Base-by-base conservation (phyloP, 2,888 invertebrate species). In the Prosopocoilus inquinatus region DNA sequence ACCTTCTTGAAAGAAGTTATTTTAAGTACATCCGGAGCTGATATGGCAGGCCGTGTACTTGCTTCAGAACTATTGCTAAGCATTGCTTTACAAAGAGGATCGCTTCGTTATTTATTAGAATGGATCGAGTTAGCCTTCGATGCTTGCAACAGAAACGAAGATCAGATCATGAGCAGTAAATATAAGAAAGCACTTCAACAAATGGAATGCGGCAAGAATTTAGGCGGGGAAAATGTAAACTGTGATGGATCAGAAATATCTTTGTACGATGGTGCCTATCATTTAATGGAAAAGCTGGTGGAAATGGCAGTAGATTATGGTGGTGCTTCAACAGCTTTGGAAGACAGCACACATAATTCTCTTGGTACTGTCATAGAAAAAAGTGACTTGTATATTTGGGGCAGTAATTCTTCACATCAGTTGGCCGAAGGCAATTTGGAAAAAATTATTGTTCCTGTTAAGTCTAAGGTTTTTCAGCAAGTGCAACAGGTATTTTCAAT, bases 361-460 rank as follows among this genome's bases (percentile, higher is more conserved):
- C 47, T 52, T 35, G 68, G 66, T 44, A 67, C 57, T 28, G 45
- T 45, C 33, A 68, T 55, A 33, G 77, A 80, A 65, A 76, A 74
- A 57, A 77, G 78, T 60, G 82, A 83, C 66, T 83, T 83, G 9
- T 85, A 79, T 70, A 82, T 84, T 13, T 86, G 85, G 84, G 86
- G 85, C 2, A 84, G 84, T 66, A 85, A 86, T 74, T 84, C 84
- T 3, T 84, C 84, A 4, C 82, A 83, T 70, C 86, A 85, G 67
- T 70, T 85, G 36, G 84, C 84, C 5, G 84, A 84, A 67, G 84
- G 82, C 7, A 80, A 74, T 41, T 80, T 81, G 62, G 86, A 85
- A 66, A 84, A 84, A 70, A 80, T 85, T 34, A 73, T 83, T 16
- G 69, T 81, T 35, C 84, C 85, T 1, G 78, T 81, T 59, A 75